Conservation (phyloP, 2,888 invertebrate species). For the Encarsia formosa region DNA sequence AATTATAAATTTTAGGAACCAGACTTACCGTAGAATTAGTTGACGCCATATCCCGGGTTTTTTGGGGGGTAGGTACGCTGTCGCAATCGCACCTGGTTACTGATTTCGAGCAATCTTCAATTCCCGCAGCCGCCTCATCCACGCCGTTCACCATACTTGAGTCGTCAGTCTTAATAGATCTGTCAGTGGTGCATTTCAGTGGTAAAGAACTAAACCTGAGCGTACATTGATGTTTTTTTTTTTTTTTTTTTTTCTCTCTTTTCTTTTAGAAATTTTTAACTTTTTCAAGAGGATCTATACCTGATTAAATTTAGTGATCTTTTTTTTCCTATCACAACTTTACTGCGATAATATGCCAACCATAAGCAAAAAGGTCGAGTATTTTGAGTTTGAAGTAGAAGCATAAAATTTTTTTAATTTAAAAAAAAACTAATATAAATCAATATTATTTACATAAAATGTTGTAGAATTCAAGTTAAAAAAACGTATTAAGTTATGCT, state of each 20-base stretch:
- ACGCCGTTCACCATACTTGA: slow-evolving; percentile 42
- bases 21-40: slow-evolving; percentile 46
- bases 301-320: not conserved
- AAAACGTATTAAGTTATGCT: no score
- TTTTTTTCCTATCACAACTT: no score
- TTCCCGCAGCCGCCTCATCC: slow-evolving; percentile 44
- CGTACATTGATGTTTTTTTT: slow-evolving; percentile 15
- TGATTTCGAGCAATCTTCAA: slow-evolving; percentile 10
- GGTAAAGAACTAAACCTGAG: slow-evolving; percentile 38
- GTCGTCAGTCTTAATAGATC: slow-evolving; percentile 68
- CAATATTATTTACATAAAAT: no score
- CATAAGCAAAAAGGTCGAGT: no score
- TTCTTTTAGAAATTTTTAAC: slow-evolving; percentile 6
- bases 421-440: no score
- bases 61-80: slow-evolving; percentile 28
- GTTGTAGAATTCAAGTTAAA: no score
- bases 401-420: no score
- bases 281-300: slow-evolving; percentile 21
- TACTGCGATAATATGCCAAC: no score
- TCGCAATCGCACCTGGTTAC: slow-evolving; percentile 49
- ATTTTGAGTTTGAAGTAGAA: no score
- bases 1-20: not conserved
- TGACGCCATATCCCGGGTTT: slow-evolving; percentile 44
- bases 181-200: slow-evolving; percentile 59
- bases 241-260: slow-evolving; percentile 1